Evolutionary conservation across 1,140 invertebrate species (phyloP), one percentile per base, ranked within the genome.

Genomic region (Drosophila elegans): DNA sequence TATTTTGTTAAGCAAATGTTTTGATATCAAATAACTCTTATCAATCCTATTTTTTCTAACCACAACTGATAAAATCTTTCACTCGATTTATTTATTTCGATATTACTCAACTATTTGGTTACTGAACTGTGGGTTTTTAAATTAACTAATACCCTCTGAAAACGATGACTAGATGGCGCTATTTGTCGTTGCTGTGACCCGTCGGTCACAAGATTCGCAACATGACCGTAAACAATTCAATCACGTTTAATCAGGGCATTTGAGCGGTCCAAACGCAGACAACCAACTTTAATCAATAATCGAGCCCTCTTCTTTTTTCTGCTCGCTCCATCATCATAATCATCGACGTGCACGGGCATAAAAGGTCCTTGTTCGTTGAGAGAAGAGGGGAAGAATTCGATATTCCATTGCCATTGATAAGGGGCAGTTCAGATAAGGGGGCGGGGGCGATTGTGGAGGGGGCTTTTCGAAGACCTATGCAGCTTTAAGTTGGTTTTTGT

Each of bases 181-280:
- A 3, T 41, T 41, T 41, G 39, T 41, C 4, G 39, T 5, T 41
- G n/a, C 44, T 21, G 7, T 21, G 7, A 27, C 54, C 54, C 54
- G 51, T 63, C 63, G 61, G 16, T 21, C 56, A 71, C 72, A 73
- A 52, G 73, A 78, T 60, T 38, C 39, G 42, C 51, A 63, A 76
- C 75, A 72, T 78, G 78, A 64, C 66, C 62, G 67, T 69, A 74
- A 75, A 88, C 83, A 88, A 83, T 88, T 88, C 76, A 88, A 83
- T 89, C 79, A 89, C 78, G 75, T 83, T 88, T 83, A 88, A 88
- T 88, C 84, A 88, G 71, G 53, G 84, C 72, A 83, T 88, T 88
- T 71, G 52, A 71, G 42, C 49, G 52, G n/a, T 69, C 62, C 57
- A 61, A 41, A 39, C 63, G 41, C 63, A 44, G 55, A 59, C 63